These are phyloP conservation scores for Hylyphantes graminicola DNA, from an alignment of 1,140 invertebrate genomes.

Conservation along the genomic window DNA sequence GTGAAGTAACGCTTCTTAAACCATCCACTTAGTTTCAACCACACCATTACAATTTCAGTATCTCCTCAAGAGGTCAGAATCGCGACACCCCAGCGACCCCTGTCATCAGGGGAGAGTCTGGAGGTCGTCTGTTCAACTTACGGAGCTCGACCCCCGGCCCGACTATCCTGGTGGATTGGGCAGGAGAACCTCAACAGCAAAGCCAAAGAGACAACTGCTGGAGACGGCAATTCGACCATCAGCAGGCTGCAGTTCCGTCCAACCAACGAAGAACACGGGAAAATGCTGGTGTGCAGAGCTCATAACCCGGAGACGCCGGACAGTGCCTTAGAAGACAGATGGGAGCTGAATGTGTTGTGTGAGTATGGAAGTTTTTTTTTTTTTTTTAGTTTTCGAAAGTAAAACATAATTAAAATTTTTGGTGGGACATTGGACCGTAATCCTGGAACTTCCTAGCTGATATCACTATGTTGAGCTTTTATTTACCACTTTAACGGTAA, in stretches of 20 bases:
- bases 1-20: too few species aligned
- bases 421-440: too few species aligned
- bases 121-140: slow-evolving; percentile 86
- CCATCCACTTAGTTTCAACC: too few species aligned
- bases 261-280: slow-evolving; percentile 84
- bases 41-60: slow-evolving; percentile 71
- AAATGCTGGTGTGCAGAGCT: slow-evolving; percentile 82
- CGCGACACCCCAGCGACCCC: slow-evolving; percentile 46
- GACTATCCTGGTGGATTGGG: slow-evolving; percentile 83
- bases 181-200: slow-evolving; percentile 69
- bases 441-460: too few species aligned
- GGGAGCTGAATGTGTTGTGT: slow-evolving; percentile 89
- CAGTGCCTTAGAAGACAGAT: slow-evolving; percentile 80
- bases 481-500: too few species aligned
- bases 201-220: slow-evolving; percentile 50
- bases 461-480: too few species aligned
- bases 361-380: too few species aligned
- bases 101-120: slow-evolving; percentile 66
- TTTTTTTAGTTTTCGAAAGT: too few species aligned
- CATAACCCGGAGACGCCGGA: slow-evolving; percentile 76
- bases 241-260: slow-evolving; percentile 65
- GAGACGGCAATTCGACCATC: slow-evolving; percentile 60
- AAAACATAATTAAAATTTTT: too few species aligned
- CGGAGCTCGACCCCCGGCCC: slow-evolving; percentile 86
- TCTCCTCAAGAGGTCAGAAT: slow-evolving; percentile 80